These are phyloP conservation scores for Pomacea maculata DNA, from an alignment of 1,140 invertebrate genomes.

Conservation along the genomic window DNA sequence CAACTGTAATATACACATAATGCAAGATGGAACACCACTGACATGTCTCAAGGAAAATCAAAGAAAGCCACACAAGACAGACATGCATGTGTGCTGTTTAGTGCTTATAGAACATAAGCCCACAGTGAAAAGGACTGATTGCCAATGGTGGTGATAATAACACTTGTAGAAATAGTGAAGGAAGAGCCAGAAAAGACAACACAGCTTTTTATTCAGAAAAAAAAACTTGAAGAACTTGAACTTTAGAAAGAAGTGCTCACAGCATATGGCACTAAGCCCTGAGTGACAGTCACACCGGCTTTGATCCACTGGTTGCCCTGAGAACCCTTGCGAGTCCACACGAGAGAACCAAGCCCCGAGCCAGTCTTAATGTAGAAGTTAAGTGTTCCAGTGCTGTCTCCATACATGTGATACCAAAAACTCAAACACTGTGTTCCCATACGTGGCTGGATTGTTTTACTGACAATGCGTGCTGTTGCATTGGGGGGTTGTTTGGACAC, in stretches of 20 bases:
- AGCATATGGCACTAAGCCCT: conserved; percentile 22
- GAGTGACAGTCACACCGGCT: conserved; percentile 41
- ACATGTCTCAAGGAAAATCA: too few species aligned
- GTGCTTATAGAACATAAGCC: too few species aligned
- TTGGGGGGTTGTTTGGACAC: conserved; percentile 21
- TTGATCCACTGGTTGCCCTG: conserved; percentile 61
- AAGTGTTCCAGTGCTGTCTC: conserved; percentile 46
- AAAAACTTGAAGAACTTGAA: too few species aligned
- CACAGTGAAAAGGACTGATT: too few species aligned
- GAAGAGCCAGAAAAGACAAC: too few species aligned
- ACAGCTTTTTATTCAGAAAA: too few species aligned
- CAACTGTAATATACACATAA: too few species aligned
- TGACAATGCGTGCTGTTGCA: conserved; percentile 19
- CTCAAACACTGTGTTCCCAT: conserved; percentile 47
- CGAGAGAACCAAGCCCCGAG: conserved; percentile 33
- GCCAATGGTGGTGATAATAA: too few species aligned
- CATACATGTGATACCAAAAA: conserved; percentile 66
- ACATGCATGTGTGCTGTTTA: too few species aligned
- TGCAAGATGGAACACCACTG: too few species aligned
- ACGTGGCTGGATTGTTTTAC: conserved; percentile 21
- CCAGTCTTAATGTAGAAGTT: conserved; percentile 41
- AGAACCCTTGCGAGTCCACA: conserved; percentile 53
- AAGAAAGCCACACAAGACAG: too few species aligned
- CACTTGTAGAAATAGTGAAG: too few species aligned
- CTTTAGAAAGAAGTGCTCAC: neutral